These are phyloP conservation scores for Phoeniculus purpureus DNA, from an alignment of 2,797 vertebrate species.

Conservation along the genomic window DNA sequence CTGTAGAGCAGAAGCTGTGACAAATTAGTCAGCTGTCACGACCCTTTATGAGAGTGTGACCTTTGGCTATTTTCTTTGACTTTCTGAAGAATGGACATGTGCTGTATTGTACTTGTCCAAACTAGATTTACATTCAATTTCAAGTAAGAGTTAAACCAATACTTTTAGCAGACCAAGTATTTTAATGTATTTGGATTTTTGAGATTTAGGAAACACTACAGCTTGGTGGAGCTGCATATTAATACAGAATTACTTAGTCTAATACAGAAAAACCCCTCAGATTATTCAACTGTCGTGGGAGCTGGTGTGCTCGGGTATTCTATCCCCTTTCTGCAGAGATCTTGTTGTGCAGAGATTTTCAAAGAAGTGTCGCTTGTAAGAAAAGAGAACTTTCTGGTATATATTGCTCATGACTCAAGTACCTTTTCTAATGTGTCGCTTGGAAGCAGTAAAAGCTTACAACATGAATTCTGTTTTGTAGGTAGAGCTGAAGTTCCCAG, in stretches of 20 bases:
- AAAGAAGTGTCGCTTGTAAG: neutral
- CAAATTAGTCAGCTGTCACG: neutral
- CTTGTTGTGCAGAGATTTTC: neutral
- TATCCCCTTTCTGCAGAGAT: neutral
- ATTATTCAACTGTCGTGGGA: neutral
- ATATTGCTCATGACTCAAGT: neutral
- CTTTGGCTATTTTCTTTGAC: neutral
- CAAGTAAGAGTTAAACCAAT: neutral
- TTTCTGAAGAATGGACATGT: neutral
- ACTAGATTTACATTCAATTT: neutral
- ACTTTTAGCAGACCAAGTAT: neutral
- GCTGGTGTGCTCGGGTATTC: neutral
- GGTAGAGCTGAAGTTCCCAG: slow-evolving; percentile 99
- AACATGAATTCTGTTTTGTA: slow-evolving; percentile 69
- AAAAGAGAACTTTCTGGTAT: neutral
- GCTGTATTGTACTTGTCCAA: neutral
- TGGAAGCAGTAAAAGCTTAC: neutral
- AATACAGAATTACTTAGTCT: neutral
- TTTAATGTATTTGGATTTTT: neutral
- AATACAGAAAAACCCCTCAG: neutral
- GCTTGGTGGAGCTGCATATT: neutral
- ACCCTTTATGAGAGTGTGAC: neutral
- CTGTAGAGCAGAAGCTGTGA: neutral
- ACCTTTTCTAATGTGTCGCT: neutral
- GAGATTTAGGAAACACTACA: neutral